Evolutionary conservation across 2,797 vertebrate species (phyloP).

Genomic region (Myotis findleyi): DNA sequence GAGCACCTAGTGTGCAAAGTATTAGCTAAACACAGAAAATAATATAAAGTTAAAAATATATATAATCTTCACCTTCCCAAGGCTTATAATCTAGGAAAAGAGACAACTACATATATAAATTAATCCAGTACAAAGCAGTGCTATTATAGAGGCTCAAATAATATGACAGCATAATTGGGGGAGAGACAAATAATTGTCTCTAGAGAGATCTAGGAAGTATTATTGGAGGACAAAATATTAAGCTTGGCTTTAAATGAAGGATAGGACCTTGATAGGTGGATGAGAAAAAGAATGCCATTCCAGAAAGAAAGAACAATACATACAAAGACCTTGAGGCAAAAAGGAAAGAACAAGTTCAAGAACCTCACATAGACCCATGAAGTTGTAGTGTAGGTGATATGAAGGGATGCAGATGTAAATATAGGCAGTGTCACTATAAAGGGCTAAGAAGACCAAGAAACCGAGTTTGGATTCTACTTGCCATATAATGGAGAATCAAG

Average conservation of each 20-base stretch:
- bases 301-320: neutral
- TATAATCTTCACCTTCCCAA: constrained; percentile 19
- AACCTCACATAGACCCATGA: neutral
- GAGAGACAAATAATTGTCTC: constrained; percentile 27
- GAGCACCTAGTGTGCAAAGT: neutral
- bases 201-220: neutral
- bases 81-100: constrained; percentile 38
- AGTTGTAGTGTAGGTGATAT: neutral
- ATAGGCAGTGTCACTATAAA: neutral
- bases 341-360: neutral
- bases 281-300: constrained; percentile 9
- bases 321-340: neutral
- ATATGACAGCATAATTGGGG: neutral
- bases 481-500: neutral
- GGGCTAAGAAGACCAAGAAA: neutral
- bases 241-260: constrained; percentile 40
- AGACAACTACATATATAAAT: neutral
- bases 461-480: constrained; percentile 23
- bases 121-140: neutral
- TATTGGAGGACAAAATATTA: constrained; percentile 15
- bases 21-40: neutral
- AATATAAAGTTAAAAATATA: constrained; percentile 1
- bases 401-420: neutral
- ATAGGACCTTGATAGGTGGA: neutral
- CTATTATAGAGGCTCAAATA: constrained; percentile 30